Evolutionary conservation across 2,113 vertebrate species (phyloP).

Genomic region (Apteryx mantelli): DNA sequence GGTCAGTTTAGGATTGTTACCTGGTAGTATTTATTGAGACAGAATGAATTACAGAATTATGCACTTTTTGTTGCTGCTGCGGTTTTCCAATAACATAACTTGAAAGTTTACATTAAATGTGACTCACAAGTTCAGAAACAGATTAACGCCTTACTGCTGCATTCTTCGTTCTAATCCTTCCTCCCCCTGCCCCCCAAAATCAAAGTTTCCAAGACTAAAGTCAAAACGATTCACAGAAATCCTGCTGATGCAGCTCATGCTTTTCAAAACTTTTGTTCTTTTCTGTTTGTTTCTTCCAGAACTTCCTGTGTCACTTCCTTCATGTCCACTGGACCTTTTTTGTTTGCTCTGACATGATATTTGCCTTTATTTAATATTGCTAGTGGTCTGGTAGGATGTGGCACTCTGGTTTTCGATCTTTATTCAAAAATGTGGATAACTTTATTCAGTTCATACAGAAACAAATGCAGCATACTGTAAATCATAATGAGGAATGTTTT

Average conservation of each 20-base stretch:
- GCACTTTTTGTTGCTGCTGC: background rate
- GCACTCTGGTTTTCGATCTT: background rate
- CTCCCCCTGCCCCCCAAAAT: background rate
- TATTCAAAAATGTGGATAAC: background rate
- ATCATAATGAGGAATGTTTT: background rate
- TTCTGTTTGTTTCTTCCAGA: background rate
- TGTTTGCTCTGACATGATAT: background rate
- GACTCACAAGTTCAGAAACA: background rate
- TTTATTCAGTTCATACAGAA: background rate
- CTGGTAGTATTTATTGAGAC: background rate
- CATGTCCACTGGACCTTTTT: background rate
- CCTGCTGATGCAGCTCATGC: background rate
- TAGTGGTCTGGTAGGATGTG: background rate
- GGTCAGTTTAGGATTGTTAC: background rate
- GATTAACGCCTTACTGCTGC: background rate
- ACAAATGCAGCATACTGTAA: background rate
- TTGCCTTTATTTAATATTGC: background rate
- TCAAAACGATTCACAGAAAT: background rate
- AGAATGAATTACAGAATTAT: background rate
- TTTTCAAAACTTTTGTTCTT: background rate
- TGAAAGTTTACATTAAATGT: background rate
- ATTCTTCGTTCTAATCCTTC: background rate
- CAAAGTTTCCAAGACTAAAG: background rate
- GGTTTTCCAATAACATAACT: background rate
- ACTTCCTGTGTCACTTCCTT: background rate